These are phyloP conservation scores for Petromus typicus DNA, from an alignment of 2,113 vertebrate genomes.

Conservation along the genomic window DNA sequence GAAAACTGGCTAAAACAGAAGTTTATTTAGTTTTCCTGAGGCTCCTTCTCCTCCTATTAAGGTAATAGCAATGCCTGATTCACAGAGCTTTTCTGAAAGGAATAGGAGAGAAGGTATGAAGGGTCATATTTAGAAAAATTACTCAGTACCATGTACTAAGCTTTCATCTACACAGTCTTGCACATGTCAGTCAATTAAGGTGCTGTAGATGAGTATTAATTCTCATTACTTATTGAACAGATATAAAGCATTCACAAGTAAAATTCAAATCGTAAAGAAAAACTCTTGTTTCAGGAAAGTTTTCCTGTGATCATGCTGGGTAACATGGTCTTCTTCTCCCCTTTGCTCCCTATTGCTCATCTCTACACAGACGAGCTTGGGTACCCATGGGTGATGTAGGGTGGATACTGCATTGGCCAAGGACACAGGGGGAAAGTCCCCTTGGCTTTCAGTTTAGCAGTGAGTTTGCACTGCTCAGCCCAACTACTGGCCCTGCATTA, in stretches of 20 bases:
- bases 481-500: neutral
- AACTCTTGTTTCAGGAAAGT: neutral
- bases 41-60: neutral
- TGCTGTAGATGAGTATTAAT: neutral
- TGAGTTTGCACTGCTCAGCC: neutral
- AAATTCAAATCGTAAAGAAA: slow-evolving; percentile 41
- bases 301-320: neutral
- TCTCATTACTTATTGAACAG: slow-evolving; percentile 8
- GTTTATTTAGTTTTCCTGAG: neutral
- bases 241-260: slow-evolving; percentile 10
- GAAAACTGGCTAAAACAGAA: neutral
- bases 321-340: slow-evolving; percentile 5
- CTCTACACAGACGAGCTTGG: neutral
- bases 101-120: neutral
- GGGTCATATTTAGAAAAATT: neutral
- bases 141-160: neutral
- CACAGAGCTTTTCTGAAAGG: neutral
- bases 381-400: neutral
- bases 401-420: neutral
- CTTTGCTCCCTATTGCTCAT: neutral
- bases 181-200: neutral
- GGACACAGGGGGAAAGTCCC: neutral
- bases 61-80: neutral
- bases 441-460: neutral
- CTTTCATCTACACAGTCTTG: slow-evolving; percentile 8